These are phyloP conservation scores for Chrysoperla carnea DNA, from an alignment of 1,140 invertebrate species.

Conservation along the genomic window DNA sequence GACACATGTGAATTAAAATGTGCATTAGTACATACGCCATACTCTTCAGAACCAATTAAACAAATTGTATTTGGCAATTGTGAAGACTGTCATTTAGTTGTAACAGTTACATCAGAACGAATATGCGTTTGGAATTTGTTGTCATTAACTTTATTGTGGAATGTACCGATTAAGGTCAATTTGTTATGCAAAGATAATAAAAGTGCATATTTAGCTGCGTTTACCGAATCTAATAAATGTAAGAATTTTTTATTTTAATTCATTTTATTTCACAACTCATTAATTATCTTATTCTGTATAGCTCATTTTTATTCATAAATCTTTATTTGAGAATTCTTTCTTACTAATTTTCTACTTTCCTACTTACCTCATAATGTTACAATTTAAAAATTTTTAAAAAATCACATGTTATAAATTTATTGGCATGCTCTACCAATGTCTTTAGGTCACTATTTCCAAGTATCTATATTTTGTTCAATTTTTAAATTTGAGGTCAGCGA, in stretches of 20 bases:
- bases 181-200: slow-evolving; percentile 36
- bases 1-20: slow-evolving; percentile 33
- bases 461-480: too few species aligned
- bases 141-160: slow-evolving; percentile 38
- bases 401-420: too few species aligned
- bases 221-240: slow-evolving; percentile 41
- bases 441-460: too few species aligned
- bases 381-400: too few species aligned
- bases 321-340: background rate
- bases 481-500: too few species aligned
- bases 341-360: too few species aligned
- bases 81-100: slow-evolving; percentile 41
- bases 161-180: slow-evolving; percentile 30
- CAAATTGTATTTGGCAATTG: slow-evolving; percentile 40
- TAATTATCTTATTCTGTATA: too few species aligned
- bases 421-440: too few species aligned
- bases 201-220: slow-evolving; percentile 42
- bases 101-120: slow-evolving; percentile 32
- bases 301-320: background rate
- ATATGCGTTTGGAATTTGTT: slow-evolving; percentile 56
- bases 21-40: slow-evolving; percentile 17
- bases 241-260: slow-evolving; percentile 10
- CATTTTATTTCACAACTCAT: background rate
- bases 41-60: slow-evolving; percentile 19
- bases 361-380: too few species aligned